Evolutionary conservation across 2,888 invertebrate genomes (phyloP).

Genomic region (Monoplex corrugatus): DNA sequence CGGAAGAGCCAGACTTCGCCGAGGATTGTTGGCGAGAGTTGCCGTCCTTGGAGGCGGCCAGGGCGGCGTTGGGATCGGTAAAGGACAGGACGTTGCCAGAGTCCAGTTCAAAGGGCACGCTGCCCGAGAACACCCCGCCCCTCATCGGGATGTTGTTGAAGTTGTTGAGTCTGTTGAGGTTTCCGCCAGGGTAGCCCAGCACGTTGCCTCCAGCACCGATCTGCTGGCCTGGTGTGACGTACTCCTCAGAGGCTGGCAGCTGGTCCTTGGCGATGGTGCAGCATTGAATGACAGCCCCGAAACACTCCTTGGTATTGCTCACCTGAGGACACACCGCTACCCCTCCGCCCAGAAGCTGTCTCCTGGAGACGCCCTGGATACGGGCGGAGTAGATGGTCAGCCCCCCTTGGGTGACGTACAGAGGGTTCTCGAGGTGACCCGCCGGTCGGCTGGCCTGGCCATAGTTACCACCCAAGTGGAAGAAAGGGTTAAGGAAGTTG

Average conservation of each 20-base stretch:
- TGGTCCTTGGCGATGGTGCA: conserved; percentile 13
- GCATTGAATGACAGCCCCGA: conserved; percentile 9
- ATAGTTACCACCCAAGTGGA: neutral
- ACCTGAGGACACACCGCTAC: conserved; percentile 1
- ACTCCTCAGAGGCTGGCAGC: neutral
- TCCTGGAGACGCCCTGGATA: neutral
- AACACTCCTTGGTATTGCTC: neutral
- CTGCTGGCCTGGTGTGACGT: too few species aligned
- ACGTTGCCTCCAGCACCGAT: neutral
- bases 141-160: neutral
- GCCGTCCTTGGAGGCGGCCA: neutral
- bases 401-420: neutral
- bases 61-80: conserved; percentile 8
- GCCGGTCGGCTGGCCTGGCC: neutral
- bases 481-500: neutral
- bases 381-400: neutral
- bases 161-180: too few species aligned
- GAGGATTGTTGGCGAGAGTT: neutral
- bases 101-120: neutral
- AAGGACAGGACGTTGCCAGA: neutral
- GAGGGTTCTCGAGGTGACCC: conserved; percentile 11
- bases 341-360: neutral
- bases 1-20: neutral
- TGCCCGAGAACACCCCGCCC: neutral
- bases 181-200: too few species aligned